phyloP scores from a whole-genome alignment of 2,797 vertebrate genomes.

The Pangasius larnaudii region DNA sequence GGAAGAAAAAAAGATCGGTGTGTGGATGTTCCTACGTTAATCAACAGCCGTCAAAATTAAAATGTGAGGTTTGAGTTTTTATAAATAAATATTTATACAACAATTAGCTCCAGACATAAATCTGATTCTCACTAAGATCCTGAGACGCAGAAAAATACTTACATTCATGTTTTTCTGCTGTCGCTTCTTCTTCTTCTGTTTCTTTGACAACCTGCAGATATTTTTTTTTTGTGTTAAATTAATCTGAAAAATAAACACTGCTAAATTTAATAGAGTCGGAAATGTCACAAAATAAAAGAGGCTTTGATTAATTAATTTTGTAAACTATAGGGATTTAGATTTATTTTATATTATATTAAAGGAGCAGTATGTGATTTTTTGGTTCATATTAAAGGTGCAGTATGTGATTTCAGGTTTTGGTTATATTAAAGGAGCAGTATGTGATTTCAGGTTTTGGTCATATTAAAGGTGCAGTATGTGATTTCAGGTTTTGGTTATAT shows the following conservation, averaged over 20 bases:
- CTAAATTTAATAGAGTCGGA: not conserved
- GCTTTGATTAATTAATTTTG: not conserved
- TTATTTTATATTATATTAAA: not conserved
- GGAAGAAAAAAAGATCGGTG: not conserved
- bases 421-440: not conserved
- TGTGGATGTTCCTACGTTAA: not conserved
- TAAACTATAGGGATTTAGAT: not conserved
- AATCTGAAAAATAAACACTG: not conserved
- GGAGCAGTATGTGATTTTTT: not conserved
- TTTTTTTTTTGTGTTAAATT: not conserved
- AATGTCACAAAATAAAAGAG: not conserved
- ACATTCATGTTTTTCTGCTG: constrained; percentile 82
- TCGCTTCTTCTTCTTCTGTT: constrained; percentile 89
- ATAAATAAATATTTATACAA: not conserved
- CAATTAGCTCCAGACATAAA: not conserved
- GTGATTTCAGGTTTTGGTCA: not conserved
- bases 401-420: not conserved
- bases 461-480: not conserved
- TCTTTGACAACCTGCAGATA: constrained; percentile 85
- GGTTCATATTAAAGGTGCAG: not conserved
- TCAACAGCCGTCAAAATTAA: not conserved
- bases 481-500: not conserved
- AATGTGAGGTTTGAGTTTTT: not conserved
- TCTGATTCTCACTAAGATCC: constrained; percentile 27
- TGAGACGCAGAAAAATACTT: constrained; percentile 54